Evolutionary conservation across 2,113 vertebrate genomes (phyloP).

Genomic region (human): GRCh38 chr2:49707001-49707500

Average conservation of each 20-base stretch:
- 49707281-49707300: background rate
- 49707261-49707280: background rate
- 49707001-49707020: background rate
- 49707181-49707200: background rate
- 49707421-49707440: background rate
- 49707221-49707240: background rate
- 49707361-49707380: background rate
- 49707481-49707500: background rate
- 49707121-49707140: background rate
- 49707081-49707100: background rate
- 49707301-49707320: background rate
- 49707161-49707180: background rate
- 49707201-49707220: background rate
- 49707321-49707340: background rate
- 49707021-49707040: background rate
- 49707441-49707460: background rate
- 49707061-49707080: background rate
- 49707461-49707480: rapidly evolving
- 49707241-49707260: background rate
- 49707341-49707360: background rate
- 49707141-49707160: background rate
- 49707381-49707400: background rate
- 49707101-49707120: background rate
- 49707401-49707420: background rate
- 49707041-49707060: background rate